Evolutionary conservation across 2,797 vertebrate species (phyloP), one percentile per base, ranked within the genome.

Genomic region (Paratrypauchen microcephalus): DNA sequence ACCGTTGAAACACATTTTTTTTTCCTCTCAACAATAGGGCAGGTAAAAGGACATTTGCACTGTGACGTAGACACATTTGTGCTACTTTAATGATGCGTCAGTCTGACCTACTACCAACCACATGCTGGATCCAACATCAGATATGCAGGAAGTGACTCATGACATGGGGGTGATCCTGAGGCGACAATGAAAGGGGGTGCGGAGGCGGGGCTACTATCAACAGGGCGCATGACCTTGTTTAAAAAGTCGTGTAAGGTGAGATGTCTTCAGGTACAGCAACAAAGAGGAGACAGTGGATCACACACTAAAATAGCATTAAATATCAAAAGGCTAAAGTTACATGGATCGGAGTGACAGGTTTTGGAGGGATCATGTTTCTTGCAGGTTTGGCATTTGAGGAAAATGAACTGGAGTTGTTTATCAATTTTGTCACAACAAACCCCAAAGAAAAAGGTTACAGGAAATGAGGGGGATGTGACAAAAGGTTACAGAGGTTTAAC

Each of bases 31-130:
- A 41, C 39, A 13, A 2, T 13, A 12, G 12, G 11, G 39, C 39
- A 41, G 39, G 39, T 41, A 41, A 41, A 2, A 41, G 36, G 36
- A 3, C 36, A 39, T 12, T 9, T 39, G 8, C 36, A 39, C 2
- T 41, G 11, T 41, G 8, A 48, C 19, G 0, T n/a, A 32, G 6
- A 26, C 19, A n/a, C 48, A 64, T 76, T 50, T 47, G 74, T 63
- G 72, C 73, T 87, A 79, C 83, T 85, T 88, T 88, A 88, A 89
- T 88, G 69, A 91, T 87, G 76, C 0, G 59, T 30, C 6, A 74
- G 24, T 32, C 26, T 70, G 68, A 82, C 83, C 80, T 68, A 66
- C 66, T 75, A 78, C 75, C 66, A 72, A 82, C 69, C 80, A 86
- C 73, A 74, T 16, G 16, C 81, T 77, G 77, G 66, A 80, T 65